Base-by-base conservation (phyloP, 1,140 invertebrate species). In the Amphibalanus amphitrite region DNA sequence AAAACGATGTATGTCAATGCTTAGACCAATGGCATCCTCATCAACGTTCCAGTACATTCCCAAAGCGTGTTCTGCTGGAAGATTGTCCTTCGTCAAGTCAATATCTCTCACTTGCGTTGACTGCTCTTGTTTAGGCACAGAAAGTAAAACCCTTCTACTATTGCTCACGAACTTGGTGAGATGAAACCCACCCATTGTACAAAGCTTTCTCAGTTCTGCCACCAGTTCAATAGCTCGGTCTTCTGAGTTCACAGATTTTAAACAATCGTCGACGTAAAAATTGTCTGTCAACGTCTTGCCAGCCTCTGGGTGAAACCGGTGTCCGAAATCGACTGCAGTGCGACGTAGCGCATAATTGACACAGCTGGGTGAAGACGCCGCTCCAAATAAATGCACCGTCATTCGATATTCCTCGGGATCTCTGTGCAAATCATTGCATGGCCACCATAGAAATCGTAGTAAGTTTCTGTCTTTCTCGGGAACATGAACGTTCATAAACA, bases 371-470 rank as follows among this genome's bases (percentile, higher is more conserved):
- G 25, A 26, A 1, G 28, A 59, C 15, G 26, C 59, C 25, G n/a
- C 59, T 3, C 69, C 69, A 15, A 69, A 69, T 10, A 69, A 40
- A 59, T 69, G 69, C 69, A 69, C 69, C n/a, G 59, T n/a, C 25
- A 59, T 59, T 8, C 69, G 69, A 28, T 69, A 69, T 8, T n/a
- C 28, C 1, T 40, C 25, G n/a, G 33, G 69, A 25, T 28, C 1
- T 28, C 15, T 40, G 29, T 71, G 29, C 29, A 71, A 67, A 71
- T 71, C 71, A 25, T 15, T 20, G 25, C 28, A 30, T 20, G 26
- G 72, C 28, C 69, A 73, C 72, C 72, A 71, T 25, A 74, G 65
- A 29, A 73, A 74, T 28, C 71, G n/a, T 67, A 73, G 68, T 33
- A 64, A 33, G 67, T 73, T 70, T 1, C 72, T 28, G 20, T 73